Percentiles rank a stretch among this genome's conserved stretches.
phyloP scores from a whole-genome alignment of 2,888 invertebrate species.

The Clepsis dumicolana region DNA sequence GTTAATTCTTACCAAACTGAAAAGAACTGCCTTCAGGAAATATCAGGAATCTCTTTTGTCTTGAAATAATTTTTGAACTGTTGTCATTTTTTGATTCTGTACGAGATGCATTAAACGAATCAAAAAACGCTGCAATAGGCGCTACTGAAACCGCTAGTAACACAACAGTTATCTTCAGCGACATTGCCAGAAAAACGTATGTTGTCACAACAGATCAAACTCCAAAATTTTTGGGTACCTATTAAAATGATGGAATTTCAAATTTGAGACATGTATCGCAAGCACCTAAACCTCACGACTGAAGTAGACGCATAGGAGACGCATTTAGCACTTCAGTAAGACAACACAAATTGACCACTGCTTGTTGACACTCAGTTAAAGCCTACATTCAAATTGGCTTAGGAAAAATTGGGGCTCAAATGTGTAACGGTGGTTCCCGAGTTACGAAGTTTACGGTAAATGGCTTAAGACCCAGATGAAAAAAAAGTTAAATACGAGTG shows the following conservation, averaged over 20 bases:
- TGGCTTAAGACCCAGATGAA: slow-evolving; percentile 23
- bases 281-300: not conserved
- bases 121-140: slow-evolving; percentile 16
- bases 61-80: slow-evolving; percentile 65
- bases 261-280: not conserved
- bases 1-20: slow-evolving; percentile 77
- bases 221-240: not conserved
- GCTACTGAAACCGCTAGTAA: slow-evolving; percentile 1
- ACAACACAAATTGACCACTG: slow-evolving; percentile 53
- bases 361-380: slow-evolving; percentile 63
- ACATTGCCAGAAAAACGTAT: not conserved
- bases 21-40: slow-evolving; percentile 88
- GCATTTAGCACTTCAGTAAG: slow-evolving; percentile 51
- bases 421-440: slow-evolving; percentile 26
- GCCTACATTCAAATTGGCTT: slow-evolving; percentile 52
- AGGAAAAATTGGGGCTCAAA: slow-evolving; percentile 33
- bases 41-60: slow-evolving; percentile 83
- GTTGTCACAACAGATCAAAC: not conserved
- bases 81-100: slow-evolving; percentile 31
- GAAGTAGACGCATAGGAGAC: not conserved
- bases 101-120: slow-evolving; percentile 17
- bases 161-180: not conserved
- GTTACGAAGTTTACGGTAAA: slow-evolving; percentile 18
- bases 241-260: not conserved
- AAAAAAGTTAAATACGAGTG: not conserved